Evolutionary conservation across 2,113 vertebrate genomes (phyloP).

Genomic region (pig (Sus scrofa)): T2T-Sscrofa CM000813.6:114682501-114683000

Average conservation of each 20-base stretch:
- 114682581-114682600: not conserved
- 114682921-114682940: constrained; percentile 76
- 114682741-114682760: constrained; percentile 77
- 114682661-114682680: constrained; percentile 67
- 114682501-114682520: constrained; percentile 38
- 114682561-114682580: not conserved
- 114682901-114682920: constrained; percentile 80
- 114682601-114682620: constrained; percentile 33
- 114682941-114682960: constrained; percentile 74
- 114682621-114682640: constrained; percentile 46
- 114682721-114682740: constrained; percentile 62
- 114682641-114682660: constrained; percentile 31
- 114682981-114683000: not conserved
- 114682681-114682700: constrained; percentile 58
- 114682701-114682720: constrained; percentile 52
- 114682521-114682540: constrained; percentile 38
- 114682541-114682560: constrained; percentile 30
- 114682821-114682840: constrained; percentile 81
- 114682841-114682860: constrained; percentile 81
- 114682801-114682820: constrained; percentile 84
- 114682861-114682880: constrained; percentile 82
- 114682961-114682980: constrained; percentile 18
- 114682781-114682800: constrained; percentile 86
- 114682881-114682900: constrained; percentile 89
- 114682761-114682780: constrained; percentile 79